These are phyloP conservation scores for Esox lucius DNA, from an alignment of 2,797 vertebrate species.

Conservation along the genomic window DNA sequence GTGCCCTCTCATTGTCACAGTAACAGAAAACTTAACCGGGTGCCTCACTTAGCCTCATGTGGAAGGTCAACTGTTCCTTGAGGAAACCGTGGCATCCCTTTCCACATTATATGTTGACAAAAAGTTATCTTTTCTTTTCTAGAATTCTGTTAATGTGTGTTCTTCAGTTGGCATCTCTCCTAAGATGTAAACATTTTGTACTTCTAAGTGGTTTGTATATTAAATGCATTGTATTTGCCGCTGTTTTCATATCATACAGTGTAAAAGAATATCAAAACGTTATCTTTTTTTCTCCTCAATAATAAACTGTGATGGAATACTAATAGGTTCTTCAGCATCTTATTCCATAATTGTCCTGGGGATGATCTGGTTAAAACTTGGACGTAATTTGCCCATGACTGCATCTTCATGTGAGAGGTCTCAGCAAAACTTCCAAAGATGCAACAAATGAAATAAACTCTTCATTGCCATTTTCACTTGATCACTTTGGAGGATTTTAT, in stretches of 20 bases:
- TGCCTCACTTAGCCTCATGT: neutral
- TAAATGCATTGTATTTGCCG: slow-evolving; percentile 60
- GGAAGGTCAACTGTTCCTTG: neutral
- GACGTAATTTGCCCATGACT: neutral
- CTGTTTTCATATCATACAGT: slow-evolving; percentile 56
- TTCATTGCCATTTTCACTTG: neutral
- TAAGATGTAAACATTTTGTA: slow-evolving; percentile 72
- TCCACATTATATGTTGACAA: neutral
- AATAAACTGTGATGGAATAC: slow-evolving; percentile 66
- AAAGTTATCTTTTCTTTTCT: neutral
- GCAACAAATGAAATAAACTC: neutral
- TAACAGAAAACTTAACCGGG: neutral
- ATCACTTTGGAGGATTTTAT: neutral
- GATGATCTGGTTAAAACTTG: neutral
- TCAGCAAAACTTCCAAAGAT: neutral
- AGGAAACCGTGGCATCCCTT: neutral
- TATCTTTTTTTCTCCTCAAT: slow-evolving; percentile 54
- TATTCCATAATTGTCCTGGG: neutral
- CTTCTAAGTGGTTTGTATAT: slow-evolving; percentile 72
- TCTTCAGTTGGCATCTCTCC: slow-evolving; percentile 28
- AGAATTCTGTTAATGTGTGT: neutral
- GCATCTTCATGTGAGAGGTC: neutral
- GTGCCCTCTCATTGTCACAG: neutral
- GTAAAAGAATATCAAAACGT: slow-evolving; percentile 43
- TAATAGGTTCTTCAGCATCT: slow-evolving; percentile 8